Percentiles rank a stretch among this genome's conserved stretches.
Evolutionary conservation across 2,113 vertebrate species (phyloP).

Genomic region (Guaruba guarouba): DNA sequence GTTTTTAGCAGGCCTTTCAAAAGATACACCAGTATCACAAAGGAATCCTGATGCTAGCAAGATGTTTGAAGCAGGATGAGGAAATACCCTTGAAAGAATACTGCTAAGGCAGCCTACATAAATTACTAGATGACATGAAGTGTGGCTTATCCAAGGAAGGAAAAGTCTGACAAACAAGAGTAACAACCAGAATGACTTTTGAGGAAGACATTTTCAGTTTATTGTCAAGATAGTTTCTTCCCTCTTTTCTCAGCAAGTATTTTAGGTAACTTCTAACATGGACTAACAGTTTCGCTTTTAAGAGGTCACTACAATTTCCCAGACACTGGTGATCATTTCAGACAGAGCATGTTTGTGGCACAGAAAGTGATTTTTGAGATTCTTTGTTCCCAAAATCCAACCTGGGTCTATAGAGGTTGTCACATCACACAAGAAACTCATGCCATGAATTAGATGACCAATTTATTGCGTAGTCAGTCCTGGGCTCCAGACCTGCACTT

Average conservation of each 20-base stretch:
- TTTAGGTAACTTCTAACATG: neutral
- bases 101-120: slow-evolving; percentile 79
- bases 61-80: slow-evolving; percentile 76
- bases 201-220: neutral
- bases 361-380: neutral
- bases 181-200: neutral
- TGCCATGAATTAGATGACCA: neutral
- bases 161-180: neutral
- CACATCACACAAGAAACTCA: neutral
- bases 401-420: neutral
- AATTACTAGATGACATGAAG: slow-evolving; percentile 80
- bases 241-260: neutral
- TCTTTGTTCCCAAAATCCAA: neutral
- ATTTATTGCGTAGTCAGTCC: neutral
- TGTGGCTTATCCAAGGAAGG: slow-evolving; percentile 76
- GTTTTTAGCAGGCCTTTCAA: slow-evolving; percentile 72
- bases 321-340: neutral
- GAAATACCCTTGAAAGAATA: slow-evolving; percentile 73
- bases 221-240: neutral
- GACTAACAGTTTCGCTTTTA: neutral
- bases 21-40: slow-evolving; percentile 74
- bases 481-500: neutral
- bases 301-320: neutral
- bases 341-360: neutral
- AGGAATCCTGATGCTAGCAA: slow-evolving; percentile 77